Evolutionary conservation across 2,888 invertebrate species (phyloP), one percentile per base, ranked within the genome.

Genomic region (Panzeria rudis): DNA sequence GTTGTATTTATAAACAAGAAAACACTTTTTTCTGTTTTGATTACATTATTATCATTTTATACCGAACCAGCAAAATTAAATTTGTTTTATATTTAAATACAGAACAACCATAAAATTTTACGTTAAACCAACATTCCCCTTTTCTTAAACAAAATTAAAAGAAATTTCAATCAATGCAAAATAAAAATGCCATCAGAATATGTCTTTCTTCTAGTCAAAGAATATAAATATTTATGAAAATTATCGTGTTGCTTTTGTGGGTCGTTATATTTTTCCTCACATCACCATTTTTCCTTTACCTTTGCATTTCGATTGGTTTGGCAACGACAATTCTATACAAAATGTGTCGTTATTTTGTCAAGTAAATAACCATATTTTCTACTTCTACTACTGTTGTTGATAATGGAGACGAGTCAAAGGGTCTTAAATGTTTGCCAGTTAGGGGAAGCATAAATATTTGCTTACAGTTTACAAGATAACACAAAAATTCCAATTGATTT

Each of bases 231-330:
- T 72, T 66, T 68, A 54, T 38, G 69, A 35, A 77, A 68, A 68
- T 54, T 76, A 76, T 84, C 66, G 81, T 66, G 66, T 81, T 80
- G 79, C 69, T 75, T 83, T 83, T 71, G 64, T 75, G 83, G 73
- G 69, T 79, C 64, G 64, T 56, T 61, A 29, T 56, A 72, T 62
- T 35, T 71, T 69, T 59, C 56, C 54, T 35, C 25, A 44, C 17
- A 44, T 20, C 11, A 54, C 44, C 44, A 38, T 23, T 32, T 66
- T 47, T 35, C 47, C 7, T 59, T 25, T 35, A 17, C 8, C 35
- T 44, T 47, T 25, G 6, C 20, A 35, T 47, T 59, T 59, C 6
- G 25, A 38, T 71, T 72, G 54, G 54, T 68, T 81, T 82, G 82
- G 69, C 56, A 71, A 82, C 76, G 54, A 82, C 38, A 38, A 38